These are phyloP conservation scores for Bombus sibiricus DNA, from an alignment of 1,140 invertebrate species.

Conservation along the genomic window DNA sequence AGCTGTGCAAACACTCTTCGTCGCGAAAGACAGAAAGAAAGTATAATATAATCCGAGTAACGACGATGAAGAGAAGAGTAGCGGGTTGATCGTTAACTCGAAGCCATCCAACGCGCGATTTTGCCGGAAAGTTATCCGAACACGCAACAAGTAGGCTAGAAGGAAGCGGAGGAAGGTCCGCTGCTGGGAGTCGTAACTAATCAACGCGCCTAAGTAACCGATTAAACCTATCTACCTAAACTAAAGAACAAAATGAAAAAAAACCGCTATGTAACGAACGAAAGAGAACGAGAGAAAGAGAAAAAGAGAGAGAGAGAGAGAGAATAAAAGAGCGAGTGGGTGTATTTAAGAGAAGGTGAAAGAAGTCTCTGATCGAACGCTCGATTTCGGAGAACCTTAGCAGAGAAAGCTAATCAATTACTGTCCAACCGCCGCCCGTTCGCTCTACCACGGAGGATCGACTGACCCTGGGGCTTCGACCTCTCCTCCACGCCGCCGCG, in stretches of 20 bases:
- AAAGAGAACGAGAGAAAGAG: slow-evolving; percentile 1
- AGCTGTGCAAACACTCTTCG: neutral
- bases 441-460: neutral
- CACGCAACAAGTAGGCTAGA: slow-evolving; percentile 43
- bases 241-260: neutral
- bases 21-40: neutral
- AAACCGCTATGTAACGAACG: slow-evolving; percentile 56
- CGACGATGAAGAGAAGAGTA: slow-evolving; percentile 14
- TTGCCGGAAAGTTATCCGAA: slow-evolving; percentile 53
- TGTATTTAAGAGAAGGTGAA: slow-evolving; percentile 10
- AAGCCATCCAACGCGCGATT: slow-evolving; percentile 77
- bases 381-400: slow-evolving; percentile 19
- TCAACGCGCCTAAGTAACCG: slow-evolving; percentile 74
- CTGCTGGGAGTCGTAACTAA: slow-evolving; percentile 54
- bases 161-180: slow-evolving; percentile 4
- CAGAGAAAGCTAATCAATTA: slow-evolving; percentile 44
- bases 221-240: slow-evolving; percentile 69
- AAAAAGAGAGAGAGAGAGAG: neutral
- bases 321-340: neutral
- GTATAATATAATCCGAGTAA: neutral
- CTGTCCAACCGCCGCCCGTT: slow-evolving; percentile 50
- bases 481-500: neutral
- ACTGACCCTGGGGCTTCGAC: neutral
- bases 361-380: slow-evolving; percentile 4
- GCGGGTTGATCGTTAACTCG: slow-evolving; percentile 68